Base-by-base conservation (phyloP, 2,797 vertebrate genomes). In the Caiman crocodilus region DNA sequence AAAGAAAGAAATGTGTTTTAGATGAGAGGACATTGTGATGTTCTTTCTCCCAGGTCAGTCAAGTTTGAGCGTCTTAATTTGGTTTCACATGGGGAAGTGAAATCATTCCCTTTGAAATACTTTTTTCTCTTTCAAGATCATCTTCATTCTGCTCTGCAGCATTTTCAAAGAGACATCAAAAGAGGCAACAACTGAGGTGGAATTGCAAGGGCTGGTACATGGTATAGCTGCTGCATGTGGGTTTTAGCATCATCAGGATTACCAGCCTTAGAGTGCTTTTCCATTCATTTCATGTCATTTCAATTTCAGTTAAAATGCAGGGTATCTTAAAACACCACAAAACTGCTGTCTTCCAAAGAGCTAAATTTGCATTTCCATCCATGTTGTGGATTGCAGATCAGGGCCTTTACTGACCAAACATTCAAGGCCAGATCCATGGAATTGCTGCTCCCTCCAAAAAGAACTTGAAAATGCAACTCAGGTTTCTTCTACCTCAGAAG, bases 61-160 rank as follows among this genome's bases (percentile, higher is more conserved):
- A 76, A 28, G n/a, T 30, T 91, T 87, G 91, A 93, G 84, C 67
- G 91, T 15, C 13, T 2, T 82, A 23, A 81, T 87, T 82, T 78
- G 25, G 0, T 7, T 80, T 11, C 86, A 78, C 1, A 1, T 5
- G 69, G 69, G 56, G 76, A 87, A 58, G 59, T 30, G 42, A 0
- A 57, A 86, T 50, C 61, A 77, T 76, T 5, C 83, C 55, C 67
- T 67, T 55, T 74, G 5, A 6, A 85, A 76, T 20, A 18, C 2
- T 7, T 0, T 92, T 94, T 93, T 79, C 26, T 90, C 59, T 93
- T 84, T 94, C 60, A 93, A 95, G 63, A 82, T 17, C 69, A 84
- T 11, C 20, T 84, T 60, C 32, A 35, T 30, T 32, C 32, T 21
- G 42, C 7, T 11, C 32, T 21, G 8, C 75, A 21, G 15, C 50